Percentiles rank a stretch among this genome's conserved stretches.
Conservation (phyloP, 2,113 vertebrate genomes). For the Brachyhypopomus gauderio region DNA sequence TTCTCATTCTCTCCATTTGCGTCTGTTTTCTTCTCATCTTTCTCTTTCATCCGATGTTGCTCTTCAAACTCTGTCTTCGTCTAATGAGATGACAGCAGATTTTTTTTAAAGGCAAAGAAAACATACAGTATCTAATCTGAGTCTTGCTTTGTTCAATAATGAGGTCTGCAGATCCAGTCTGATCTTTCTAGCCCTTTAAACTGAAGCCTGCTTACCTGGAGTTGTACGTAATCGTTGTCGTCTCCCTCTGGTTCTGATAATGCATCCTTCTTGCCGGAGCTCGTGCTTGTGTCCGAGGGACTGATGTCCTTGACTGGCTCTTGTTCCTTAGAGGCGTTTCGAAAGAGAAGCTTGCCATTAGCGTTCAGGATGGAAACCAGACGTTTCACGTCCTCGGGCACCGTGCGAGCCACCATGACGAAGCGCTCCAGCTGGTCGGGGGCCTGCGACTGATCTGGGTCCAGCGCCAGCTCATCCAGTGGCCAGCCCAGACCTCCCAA, state of each 20-base stretch:
- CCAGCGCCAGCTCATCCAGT: conserved; percentile 76
- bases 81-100: conserved; percentile 61
- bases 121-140: neutral
- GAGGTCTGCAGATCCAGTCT: neutral
- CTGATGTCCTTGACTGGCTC: conserved; percentile 37
- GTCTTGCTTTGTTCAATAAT: neutral
- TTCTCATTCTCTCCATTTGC: conserved; percentile 30
- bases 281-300: conserved; percentile 44
- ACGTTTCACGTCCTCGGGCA: conserved; percentile 90
- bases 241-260: conserved; percentile 55
- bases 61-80: conserved; percentile 72
- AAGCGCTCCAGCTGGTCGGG: conserved; percentile 89
- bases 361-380: conserved; percentile 90
- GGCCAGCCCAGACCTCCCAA: conserved; percentile 81
- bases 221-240: conserved; percentile 79
- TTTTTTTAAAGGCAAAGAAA: neutral
- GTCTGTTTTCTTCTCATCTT: conserved; percentile 52
- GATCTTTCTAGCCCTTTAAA: neutral
- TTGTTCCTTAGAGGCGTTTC: conserved; percentile 64
- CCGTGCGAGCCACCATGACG: conserved; percentile 85
- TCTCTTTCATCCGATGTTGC: conserved; percentile 51
- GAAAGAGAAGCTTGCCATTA: conserved; percentile 91
- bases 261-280: conserved; percentile 30
- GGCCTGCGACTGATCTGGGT: conserved; percentile 69
- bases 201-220: conserved; percentile 67